Conservation (phyloP, 2,888 invertebrate species). For the Callinectes sapidus region DNA sequence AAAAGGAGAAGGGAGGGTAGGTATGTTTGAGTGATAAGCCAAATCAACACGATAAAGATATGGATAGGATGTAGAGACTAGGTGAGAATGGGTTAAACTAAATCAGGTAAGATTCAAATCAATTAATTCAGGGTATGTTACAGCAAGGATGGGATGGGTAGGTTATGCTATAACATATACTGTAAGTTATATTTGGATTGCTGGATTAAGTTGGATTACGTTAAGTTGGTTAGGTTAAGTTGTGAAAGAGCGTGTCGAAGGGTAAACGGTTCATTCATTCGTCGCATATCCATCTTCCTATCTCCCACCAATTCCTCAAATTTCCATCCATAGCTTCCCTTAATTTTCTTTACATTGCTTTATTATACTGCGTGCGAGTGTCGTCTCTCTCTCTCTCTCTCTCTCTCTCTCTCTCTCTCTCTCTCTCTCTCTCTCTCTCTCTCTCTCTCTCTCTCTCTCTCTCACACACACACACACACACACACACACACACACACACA, state of each 20-base stretch:
- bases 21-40: too few species aligned
- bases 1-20: too few species aligned
- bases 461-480: too few species aligned
- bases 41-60: too few species aligned
- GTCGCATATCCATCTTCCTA: background rate
- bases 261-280: background rate
- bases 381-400: background rate
- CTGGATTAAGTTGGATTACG: too few species aligned
- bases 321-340: background rate
- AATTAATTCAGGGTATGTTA: background rate
- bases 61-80: background rate
- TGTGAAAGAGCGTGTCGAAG: background rate
- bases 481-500: too few species aligned
- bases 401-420: slow-evolving; percentile 44
- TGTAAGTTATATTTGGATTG: too few species aligned
- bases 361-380: background rate
- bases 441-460: slow-evolving; percentile 4
- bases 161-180: background rate
- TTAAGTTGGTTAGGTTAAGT: background rate
- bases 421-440: slow-evolving; percentile 40
- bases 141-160: background rate
- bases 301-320: background rate
- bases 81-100: background rate
- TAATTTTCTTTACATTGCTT: background rate
- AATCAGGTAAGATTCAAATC: background rate